These are phyloP conservation scores for Chironomus riparius DNA, from an alignment of 2,888 invertebrate genomes.

Conservation along the genomic window DNA sequence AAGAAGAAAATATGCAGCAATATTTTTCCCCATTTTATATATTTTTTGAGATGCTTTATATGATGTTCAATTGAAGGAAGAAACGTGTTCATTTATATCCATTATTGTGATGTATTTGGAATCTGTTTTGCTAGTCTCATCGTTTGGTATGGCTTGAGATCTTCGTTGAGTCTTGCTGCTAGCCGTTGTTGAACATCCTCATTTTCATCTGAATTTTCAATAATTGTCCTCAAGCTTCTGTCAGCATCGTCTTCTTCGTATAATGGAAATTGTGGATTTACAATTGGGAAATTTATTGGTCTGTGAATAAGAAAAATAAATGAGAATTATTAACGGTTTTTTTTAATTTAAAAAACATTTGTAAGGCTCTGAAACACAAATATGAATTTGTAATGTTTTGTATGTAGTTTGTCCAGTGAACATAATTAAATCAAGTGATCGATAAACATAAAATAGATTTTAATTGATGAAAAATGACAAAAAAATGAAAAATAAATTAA, in stretches of 20 bases:
- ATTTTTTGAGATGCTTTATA: neutral
- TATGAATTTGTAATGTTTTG: neutral
- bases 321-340: too few relatives aligned
- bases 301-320: neutral
- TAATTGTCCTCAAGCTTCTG: neutral
- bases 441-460: too few relatives aligned
- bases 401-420: neutral
- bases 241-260: neutral
- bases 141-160: neutral
- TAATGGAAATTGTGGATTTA: neutral
- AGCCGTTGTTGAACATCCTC: neutral
- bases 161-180: neutral
- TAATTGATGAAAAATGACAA: too few relatives aligned
- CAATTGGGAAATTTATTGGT: neutral
- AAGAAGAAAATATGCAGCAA: neutral
- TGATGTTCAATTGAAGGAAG: neutral
- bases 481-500: too few relatives aligned
- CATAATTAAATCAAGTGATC: too few relatives aligned
- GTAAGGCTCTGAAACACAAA: too few relatives aligned
- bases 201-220: neutral
- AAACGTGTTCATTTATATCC: neutral
- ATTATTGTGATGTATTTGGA: neutral
- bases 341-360: too few relatives aligned
- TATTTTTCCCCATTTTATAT: neutral
- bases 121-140: neutral